Evolutionary conservation across 2,113 vertebrate genomes (phyloP), one percentile per base, ranked within the genome.

Genomic region (Tragulus kanchil): DNA sequence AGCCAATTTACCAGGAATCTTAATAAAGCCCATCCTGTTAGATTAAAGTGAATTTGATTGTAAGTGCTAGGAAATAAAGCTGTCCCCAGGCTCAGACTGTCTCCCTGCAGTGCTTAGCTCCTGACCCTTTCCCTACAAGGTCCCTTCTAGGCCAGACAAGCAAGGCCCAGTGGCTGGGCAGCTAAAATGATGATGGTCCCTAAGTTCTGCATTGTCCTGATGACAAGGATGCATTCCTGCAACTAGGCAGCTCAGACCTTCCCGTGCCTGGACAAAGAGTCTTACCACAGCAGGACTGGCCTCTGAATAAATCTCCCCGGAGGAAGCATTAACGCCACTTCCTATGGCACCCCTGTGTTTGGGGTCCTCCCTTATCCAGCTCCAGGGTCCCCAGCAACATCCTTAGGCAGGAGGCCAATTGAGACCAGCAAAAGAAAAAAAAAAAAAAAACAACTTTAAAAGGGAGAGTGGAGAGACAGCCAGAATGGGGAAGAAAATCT

Each of bases 1-100:
- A 96, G 71, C 73, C 50, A 75, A 16, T 79, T 67, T 75, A 93
- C 95, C 81, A 45, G 11, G 0, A 97, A 94, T 67, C 90, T 97
- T 94, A 92, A 91, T 45, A 58, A 94, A 58, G 71, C 17, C 23
- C 0, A 12, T 89, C 1, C 10, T 89, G 75, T n/a, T n/a, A n/a
- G n/a, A n/a, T n/a, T n/a, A n/a, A n/a, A n/a, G n/a, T n/a, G n/a
- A n/a, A n/a, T n/a, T n/a, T n/a, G n/a, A n/a, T n/a, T n/a, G n/a
- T 36, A 50, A 62, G 31, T 50, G 9, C 26, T 59, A 14, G 50
- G 78, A 84, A 61, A 83, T 82, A 71, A 92, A 96, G 79, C 3
- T 67, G 13, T n/a, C 15, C 58, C 9, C 15, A 62, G 36, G 31
- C 26, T 82, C 45, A 45, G 69, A 25, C 1, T 52, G 67, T 52